Evolutionary conservation across 2,113 vertebrate genomes (phyloP).

Genomic region (Sardina pilchardus): DNA sequence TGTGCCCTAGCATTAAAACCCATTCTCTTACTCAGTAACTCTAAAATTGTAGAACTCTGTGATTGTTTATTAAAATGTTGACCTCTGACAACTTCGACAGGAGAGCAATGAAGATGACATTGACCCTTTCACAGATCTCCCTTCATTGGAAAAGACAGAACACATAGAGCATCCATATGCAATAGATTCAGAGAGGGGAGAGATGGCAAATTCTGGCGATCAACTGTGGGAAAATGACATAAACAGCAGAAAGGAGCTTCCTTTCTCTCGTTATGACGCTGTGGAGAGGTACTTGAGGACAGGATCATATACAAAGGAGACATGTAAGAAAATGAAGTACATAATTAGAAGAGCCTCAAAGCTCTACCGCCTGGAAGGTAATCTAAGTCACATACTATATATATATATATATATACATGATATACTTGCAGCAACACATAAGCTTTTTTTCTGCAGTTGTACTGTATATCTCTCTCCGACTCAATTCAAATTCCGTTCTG

Average conservation of each 20-base stretch:
- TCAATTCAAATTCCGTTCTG: conserved; percentile 23
- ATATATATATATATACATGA: too few species aligned
- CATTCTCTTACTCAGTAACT: not conserved
- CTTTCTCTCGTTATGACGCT: conserved; percentile 55
- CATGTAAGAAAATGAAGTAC: conserved; percentile 44
- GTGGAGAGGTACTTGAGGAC: conserved; percentile 55
- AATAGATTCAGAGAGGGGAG: conserved; percentile 3
- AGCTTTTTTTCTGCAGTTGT: not conserved
- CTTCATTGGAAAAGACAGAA: not conserved
- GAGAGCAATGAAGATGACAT: not conserved
- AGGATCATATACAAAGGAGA: conserved; percentile 49
- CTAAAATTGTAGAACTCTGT: not conserved
- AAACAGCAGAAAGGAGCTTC: conserved; percentile 37
- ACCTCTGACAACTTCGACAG: not conserved
- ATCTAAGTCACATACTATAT: conserved; percentile 4
- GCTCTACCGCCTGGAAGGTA: conserved; percentile 57
- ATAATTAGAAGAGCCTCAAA: conserved; percentile 58
- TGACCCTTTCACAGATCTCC: not conserved
- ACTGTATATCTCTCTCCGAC: not conserved
- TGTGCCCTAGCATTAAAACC: not conserved
- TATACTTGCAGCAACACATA: not conserved
- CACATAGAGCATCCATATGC: conserved; percentile 44
- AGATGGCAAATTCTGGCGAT: not conserved
- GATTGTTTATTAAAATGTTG: not conserved
- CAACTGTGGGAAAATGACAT: not conserved